A percentile compares a stretch with the other conserved stretches of the same genome.
These are phyloP conservation scores for Oxytorus armatus DNA, from an alignment of 2,888 invertebrate genomes.

Conservation along the genomic window DNA sequence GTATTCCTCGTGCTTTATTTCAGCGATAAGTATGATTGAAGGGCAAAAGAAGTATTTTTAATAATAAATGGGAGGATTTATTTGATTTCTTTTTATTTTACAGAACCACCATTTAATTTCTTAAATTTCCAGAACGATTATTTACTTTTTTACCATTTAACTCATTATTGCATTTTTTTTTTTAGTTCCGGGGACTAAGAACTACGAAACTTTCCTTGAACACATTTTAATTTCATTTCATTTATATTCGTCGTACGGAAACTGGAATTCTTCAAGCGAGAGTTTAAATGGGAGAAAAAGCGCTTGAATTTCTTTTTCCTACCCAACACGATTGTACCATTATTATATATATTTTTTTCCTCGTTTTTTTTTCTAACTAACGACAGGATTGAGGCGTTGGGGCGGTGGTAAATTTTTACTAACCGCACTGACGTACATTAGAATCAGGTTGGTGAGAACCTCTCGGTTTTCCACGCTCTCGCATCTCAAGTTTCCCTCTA, in stretches of 20 bases:
- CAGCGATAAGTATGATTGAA: too few species aligned
- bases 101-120: not conserved
- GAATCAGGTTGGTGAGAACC: too few species aligned
- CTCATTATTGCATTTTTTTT: not conserved
- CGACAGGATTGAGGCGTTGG: conserved; percentile 29
- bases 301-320: conserved; percentile 20
- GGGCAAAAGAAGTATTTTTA: too few species aligned
- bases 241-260: not conserved
- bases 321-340: not conserved
- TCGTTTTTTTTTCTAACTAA: conserved; percentile 1
- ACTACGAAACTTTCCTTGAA: too few species aligned
- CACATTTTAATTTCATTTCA: not conserved
- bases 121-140: not conserved
- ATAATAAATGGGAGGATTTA: too few species aligned
- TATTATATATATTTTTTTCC: conserved; percentile 7
- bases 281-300: conserved; percentile 23
- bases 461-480: conserved; percentile 30
- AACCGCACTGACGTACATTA: conserved; percentile 37
- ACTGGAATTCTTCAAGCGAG: not conserved
- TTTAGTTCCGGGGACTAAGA: too few species aligned
- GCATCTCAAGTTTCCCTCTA: conserved; percentile 15
- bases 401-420: conserved; percentile 50
- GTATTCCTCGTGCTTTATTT: not conserved
- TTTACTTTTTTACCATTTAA: not conserved
- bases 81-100: too few species aligned